phyloP scores from a whole-genome alignment of 2,888 invertebrate species.

The Azorinus chamasolen region DNA sequence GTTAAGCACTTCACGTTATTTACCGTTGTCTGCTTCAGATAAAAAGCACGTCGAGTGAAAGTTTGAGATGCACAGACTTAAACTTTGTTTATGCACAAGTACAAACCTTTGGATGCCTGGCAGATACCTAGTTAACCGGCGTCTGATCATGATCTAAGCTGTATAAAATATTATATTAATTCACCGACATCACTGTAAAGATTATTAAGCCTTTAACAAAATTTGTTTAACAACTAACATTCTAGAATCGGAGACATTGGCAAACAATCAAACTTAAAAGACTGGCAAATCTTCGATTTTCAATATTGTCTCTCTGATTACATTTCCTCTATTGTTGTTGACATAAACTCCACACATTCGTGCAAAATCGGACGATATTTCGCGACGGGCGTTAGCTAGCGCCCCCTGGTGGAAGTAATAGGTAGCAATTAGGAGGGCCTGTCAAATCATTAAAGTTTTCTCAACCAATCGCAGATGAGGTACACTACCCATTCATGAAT shows the following conservation, averaged over 20 bases:
- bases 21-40: too few species aligned
- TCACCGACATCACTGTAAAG: too few species aligned
- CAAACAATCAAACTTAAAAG: conserved; percentile 26
- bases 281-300: conserved; percentile 34
- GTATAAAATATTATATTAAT: too few species aligned
- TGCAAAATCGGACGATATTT: conserved; percentile 4
- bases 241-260: conserved; percentile 27
- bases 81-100: too few species aligned
- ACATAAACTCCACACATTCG: conserved; percentile 29
- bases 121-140: too few species aligned
- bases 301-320: conserved; percentile 16
- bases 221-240: conserved; percentile 21
- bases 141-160: too few species aligned
- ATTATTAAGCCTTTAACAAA: too few species aligned
- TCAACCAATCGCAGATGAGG: conserved; percentile 40
- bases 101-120: too few species aligned
- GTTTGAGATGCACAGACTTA: too few species aligned
- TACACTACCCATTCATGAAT: conserved; percentile 47
- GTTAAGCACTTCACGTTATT: too few species aligned
- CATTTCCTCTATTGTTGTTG: conserved; percentile 31
- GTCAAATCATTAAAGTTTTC: conserved; percentile 35
- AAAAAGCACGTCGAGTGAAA: too few species aligned
- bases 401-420: conserved; percentile 4
- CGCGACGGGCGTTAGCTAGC: background rate
- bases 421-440: conserved; percentile 59